phyloP scores from a whole-genome alignment of 2,888 invertebrate species.

The Drosophila atripex region DNA sequence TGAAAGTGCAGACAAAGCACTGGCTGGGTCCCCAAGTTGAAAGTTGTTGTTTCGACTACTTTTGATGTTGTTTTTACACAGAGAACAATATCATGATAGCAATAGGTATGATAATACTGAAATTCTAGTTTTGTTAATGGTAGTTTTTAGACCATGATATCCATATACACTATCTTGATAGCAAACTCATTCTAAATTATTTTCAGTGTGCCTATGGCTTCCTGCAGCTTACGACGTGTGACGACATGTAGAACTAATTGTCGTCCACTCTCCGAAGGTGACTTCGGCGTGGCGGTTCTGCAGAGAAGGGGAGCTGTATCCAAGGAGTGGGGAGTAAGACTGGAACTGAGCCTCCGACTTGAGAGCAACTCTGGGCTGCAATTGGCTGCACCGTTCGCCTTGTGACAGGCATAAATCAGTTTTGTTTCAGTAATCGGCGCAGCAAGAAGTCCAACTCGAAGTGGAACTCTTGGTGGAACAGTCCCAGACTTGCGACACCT shows the following conservation, averaged over 20 bases:
- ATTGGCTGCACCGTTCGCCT: constrained; percentile 61
- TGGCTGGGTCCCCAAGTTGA: constrained; percentile 50
- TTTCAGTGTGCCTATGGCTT: constrained; percentile 61
- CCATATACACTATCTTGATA: too few relatives aligned
- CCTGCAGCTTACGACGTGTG: constrained; percentile 82
- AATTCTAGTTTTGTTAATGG: background rate
- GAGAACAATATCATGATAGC: background rate
- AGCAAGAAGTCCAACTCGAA: constrained; percentile 63
- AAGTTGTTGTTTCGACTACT: constrained; percentile 36
- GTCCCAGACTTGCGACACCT: constrained; percentile 17
- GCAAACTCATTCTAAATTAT: background rate
- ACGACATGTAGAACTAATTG: constrained; percentile 83
- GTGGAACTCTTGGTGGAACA: constrained; percentile 24
- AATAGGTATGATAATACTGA: too few relatives aligned
- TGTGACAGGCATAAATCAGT: constrained; percentile 79
- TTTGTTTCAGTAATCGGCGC: constrained; percentile 76
- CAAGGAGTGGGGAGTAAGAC: constrained; percentile 41
- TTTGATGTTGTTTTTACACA: constrained; percentile 5
- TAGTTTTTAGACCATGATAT: too few relatives aligned
- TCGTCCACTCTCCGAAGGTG: constrained; percentile 68
- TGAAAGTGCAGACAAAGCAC: constrained; percentile 70
- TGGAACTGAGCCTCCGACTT: constrained; percentile 29
- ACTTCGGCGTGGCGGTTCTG: constrained; percentile 4
- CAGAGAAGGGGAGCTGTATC: constrained; percentile 13
- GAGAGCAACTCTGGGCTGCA: constrained; percentile 37